Evolutionary conservation across 2,113 vertebrate genomes (phyloP), one percentile per base, ranked within the genome.

Genomic region (Calidris pugnax): DNA sequence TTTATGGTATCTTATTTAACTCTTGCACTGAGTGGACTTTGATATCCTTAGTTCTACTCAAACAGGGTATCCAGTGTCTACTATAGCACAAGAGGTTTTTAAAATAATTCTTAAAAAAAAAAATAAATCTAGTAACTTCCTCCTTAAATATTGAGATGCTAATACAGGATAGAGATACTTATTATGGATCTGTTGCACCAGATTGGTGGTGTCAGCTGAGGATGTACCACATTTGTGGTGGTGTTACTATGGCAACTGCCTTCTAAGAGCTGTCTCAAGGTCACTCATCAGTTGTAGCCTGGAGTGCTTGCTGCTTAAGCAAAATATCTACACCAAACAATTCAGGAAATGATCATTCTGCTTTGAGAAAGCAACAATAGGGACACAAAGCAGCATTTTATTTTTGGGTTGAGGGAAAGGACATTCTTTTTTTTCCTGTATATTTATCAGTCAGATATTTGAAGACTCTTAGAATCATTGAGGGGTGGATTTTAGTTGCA

Each of bases 221-320:
- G 96, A 98, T 95, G 97, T 97, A 96, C 96, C 96, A 94, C 96
- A 91, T 97, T 97, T 98, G 98, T 98, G 95, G 97, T 98, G 93
- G 72, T 91, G 98, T 98, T 98, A 94, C 98, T 94, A 98, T 98
- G 97, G 98, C 78, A 97, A 98, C 97, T 95, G 94, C 91, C 93
- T 98, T 97, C 96, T 84, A 91, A 97, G 97, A 94, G 97, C 97
- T 96, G 86, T 97, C 96, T 98, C 98, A 98, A 98, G 98, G 98
- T 98, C 98, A 98, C 96, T 98, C 96, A 95, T 97, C 97, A 96
- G 94, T 98, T 97, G 96, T 94, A 97, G 95, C 95, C 90, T 71
- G 83, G 93, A 97, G 96, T 94, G 97, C 96, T 97, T 96, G 93
- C 97, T 97, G 98, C 91, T 97, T 97, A 97, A 98, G 96, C 93